Evolutionary conservation across 2,797 vertebrate species (phyloP), one percentile per base, ranked within the genome.

Genomic region (Sardinella longiceps): DNA sequence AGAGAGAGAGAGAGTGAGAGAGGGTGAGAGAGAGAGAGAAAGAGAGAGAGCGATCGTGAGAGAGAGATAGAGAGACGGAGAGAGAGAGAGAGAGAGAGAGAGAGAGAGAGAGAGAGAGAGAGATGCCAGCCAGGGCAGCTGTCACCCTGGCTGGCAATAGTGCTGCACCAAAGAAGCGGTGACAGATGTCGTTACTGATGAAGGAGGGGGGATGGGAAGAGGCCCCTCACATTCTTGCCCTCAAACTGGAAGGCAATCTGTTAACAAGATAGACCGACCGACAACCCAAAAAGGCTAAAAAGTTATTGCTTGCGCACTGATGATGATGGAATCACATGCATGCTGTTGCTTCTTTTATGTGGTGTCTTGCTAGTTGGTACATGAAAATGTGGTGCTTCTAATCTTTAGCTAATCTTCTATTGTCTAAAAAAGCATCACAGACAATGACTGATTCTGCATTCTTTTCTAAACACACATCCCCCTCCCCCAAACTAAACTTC

Each of bases 121-220:
- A 70, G 33, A 70, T 37, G 15, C 66, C 51, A 23, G 56, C 56
- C 37, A 77, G 37, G 70, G 18, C 70, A 77, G 70, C 70, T 77
- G 70, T 77, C 70, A 77, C 37, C 70, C 70, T 43, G 1, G 20
- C 15, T 43, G 70, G 33, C 70, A 37, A 77, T 37, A 77, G 70
- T 33, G 70, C 37, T 77, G 70, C 20, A 39, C 37, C 15, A 77
- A 77, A 77, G 70, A 39, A 5, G 15, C 33, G 18, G 70, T 77
- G 70, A 77, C 70, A 77, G 70, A 77, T 77, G 70, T 77, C 70
- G 37, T 39, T 77, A 39, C 5, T 77, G 70, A 77, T 77, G 30
- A 43, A 39, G 37, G 37, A 15, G 70, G 70, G 70, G 63, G 70
- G 70, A 39, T 77, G 70, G 37, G 70, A 43, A 43, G 33, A 77